Evolutionary conservation across 2,888 invertebrate genomes (phyloP).

Genomic region (Nephrotoma appendiculata): DNA sequence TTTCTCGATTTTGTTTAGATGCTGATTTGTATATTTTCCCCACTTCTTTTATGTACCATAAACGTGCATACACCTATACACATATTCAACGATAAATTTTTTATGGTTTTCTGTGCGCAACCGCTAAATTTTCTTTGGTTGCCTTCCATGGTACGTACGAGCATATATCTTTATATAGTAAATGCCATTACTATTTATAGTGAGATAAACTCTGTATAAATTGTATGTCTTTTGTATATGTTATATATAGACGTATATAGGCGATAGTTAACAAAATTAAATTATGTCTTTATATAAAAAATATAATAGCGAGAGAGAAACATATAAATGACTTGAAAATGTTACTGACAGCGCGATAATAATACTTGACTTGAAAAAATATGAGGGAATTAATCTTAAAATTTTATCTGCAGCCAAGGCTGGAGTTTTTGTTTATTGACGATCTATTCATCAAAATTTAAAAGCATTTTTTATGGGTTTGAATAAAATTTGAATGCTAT

Average conservation of each 20-base stretch:
- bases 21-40: background rate
- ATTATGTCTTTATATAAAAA: background rate
- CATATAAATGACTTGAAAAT: background rate
- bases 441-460: no score
- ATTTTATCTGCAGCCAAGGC: background rate
- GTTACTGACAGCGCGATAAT: background rate
- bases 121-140: background rate
- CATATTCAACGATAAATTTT: background rate
- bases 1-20: background rate
- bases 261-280: background rate
- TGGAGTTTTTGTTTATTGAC: no score
- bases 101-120: background rate
- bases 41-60: background rate
- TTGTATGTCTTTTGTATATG: background rate
- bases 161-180: background rate
- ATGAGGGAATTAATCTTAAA: background rate
- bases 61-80: background rate
- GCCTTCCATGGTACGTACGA: background rate
- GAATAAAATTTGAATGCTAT: no score
- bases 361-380: background rate
- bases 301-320: background rate
- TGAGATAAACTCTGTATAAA: background rate
- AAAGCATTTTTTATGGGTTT: no score
- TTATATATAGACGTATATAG: background rate
- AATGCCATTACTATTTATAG: background rate